These are phyloP conservation scores for Campopleginae sp. DNA, from an alignment of 2,888 invertebrate species.

Conservation along the genomic window DNA sequence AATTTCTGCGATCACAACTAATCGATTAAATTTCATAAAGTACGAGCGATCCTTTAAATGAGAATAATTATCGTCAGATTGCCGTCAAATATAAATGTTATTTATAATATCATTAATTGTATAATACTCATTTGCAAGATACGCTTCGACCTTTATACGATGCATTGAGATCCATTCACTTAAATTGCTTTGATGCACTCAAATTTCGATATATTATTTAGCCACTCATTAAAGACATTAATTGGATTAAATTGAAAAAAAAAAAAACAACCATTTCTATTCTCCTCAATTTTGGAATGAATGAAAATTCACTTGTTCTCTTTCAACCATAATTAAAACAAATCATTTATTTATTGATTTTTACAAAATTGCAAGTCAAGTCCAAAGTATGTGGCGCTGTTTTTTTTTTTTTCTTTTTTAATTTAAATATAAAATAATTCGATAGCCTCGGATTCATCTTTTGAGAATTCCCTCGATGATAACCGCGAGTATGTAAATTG, in stretches of 20 bases:
- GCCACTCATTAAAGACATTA: not conserved
- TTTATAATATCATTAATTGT: not conserved
- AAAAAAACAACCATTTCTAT: not conserved
- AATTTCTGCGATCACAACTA: slow-evolving; percentile 48
- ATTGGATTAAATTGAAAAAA: not conserved
- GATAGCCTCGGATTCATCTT: not conserved
- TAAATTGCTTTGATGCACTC: not conserved
- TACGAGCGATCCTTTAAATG: slow-evolving; percentile 5
- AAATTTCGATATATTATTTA: not conserved
- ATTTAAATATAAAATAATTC: not conserved
- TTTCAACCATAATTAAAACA: not conserved
- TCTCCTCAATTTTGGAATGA: not conserved
- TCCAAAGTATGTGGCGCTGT: not conserved
- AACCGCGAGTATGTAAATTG: not conserved
- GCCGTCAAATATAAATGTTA: not conserved
- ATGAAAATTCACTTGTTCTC: not conserved
- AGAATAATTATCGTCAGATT: slow-evolving; percentile 20
- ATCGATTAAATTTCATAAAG: slow-evolving; percentile 58
- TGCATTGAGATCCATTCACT: not conserved
- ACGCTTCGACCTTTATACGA: slow-evolving; percentile 60
- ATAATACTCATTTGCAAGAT: not conserved
- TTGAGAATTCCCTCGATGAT: not conserved
- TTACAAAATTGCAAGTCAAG: not conserved
- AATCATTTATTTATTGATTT: not conserved
- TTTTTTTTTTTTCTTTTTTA: not conserved